Conservation (phyloP, 2,888 invertebrate genomes). For the Lasioglossum vierecki region DNA sequence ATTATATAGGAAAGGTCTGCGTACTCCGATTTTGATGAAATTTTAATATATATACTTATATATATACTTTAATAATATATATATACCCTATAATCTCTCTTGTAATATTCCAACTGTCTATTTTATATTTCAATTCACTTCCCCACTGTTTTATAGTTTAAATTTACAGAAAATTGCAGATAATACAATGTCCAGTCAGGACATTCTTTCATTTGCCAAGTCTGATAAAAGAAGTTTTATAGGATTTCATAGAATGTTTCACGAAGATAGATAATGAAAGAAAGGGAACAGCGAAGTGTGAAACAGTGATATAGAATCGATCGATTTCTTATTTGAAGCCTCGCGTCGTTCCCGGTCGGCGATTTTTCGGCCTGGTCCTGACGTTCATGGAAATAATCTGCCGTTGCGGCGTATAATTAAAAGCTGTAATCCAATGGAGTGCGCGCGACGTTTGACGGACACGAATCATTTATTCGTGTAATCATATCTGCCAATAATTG, state of each 20-base stretch:
- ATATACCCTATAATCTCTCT: no score
- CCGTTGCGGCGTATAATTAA: slow-evolving; percentile 30
- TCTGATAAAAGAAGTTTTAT: neutral
- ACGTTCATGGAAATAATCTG: slow-evolving; percentile 17
- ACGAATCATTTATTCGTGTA: slow-evolving; percentile 40
- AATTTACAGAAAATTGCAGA: neutral
- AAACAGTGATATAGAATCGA: neutral
- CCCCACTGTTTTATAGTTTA: neutral
- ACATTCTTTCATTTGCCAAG: neutral
- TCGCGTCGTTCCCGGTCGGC: neutral
- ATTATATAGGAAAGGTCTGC: no score
- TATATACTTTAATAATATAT: no score
- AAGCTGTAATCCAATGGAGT: slow-evolving; percentile 26
- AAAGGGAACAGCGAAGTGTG: neutral
- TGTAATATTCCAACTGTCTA: no score
- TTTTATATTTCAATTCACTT: neutral
- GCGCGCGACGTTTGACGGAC: slow-evolving; percentile 35
- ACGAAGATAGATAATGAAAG: neutral
- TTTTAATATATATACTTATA: no score
- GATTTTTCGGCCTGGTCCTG: neutral
- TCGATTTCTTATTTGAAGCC: neutral
- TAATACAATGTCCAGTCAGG: neutral
- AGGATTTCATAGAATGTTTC: neutral
- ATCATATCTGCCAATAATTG: slow-evolving; percentile 36
- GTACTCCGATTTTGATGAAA: no score